These are phyloP conservation scores for Oligia fasciuncula DNA, from an alignment of 2,888 invertebrate species.

Conservation along the genomic window DNA sequence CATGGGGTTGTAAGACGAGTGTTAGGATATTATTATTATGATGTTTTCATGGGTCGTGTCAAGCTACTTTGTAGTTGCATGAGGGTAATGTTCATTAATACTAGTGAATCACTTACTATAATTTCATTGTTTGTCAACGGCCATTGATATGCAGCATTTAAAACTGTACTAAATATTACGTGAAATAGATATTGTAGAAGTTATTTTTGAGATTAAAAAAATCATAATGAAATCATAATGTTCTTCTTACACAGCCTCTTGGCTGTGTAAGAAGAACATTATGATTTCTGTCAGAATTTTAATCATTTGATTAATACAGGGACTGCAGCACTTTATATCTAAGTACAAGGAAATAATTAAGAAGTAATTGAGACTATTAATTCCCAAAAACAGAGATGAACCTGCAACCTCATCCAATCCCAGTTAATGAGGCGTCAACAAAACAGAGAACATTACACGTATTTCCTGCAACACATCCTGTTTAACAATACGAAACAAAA, in stretches of 20 bases:
- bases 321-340: not conserved
- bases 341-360: not conserved
- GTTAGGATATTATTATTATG: constrained; percentile 42
- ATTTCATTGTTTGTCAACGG: not conserved
- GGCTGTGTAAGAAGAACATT: not conserved
- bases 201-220: no score
- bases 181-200: not conserved
- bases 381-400: constrained; percentile 17
- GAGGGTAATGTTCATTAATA: not conserved
- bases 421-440: constrained; percentile 56
- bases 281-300: not conserved
- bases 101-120: not conserved
- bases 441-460: constrained; percentile 52
- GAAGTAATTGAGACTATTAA: not conserved
- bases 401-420: constrained; percentile 28
- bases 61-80: not conserved
- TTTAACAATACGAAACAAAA: constrained; percentile 63
- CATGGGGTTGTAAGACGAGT: constrained; percentile 53
- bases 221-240: no score
- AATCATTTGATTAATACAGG: not conserved
- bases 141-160: not conserved
- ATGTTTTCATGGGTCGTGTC: constrained; percentile 23
- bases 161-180: not conserved
- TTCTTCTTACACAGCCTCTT: no score
- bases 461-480: constrained; percentile 56